Base-by-base conservation (phyloP, 1,140 invertebrate species). In the Panonychus citri region DNA sequence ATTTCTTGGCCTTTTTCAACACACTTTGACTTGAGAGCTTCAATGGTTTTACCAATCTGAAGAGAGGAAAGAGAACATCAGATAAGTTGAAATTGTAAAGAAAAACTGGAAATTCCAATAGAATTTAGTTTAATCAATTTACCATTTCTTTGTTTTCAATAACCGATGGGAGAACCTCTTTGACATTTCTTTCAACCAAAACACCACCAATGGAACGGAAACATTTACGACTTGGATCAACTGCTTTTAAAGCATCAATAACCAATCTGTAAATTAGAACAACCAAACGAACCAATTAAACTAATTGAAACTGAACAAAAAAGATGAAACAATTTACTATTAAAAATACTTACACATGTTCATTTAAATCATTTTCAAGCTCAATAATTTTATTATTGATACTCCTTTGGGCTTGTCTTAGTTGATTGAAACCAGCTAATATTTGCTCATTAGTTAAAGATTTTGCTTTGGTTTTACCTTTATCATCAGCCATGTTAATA, bases 171-270 rank as follows among this genome's bases (percentile, higher is more conserved):
- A 93, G 68, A 21, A 95, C 83, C 61, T 91, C 86, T 66, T 81
- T 81, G 0, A 95, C 90, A 25, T 83, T 90, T 62, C 83, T 75
- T 72, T 95, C 88, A 61, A 90, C 87, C 43, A 96, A 72, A 50
- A 95, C 81, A 17, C 89, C 89, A 37, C 90, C 90, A 60, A 95
- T 80, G 75, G 94, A 80, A 65, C 88, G 77, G 66, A 83, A 96
- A 69, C 90, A 96, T 69, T 87, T 91, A 63, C 88, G 77, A 49
- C 80, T 77, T 24, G 76, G 77, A 63, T 88, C 82, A 3, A 91
- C 81, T 54, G 81, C 80, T 71, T 88, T 81, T 46, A 97, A 70
- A 27, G 87, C 90, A 62, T 94, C 89, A 63, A 93, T 83, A 10
- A 96, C 91, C 65, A 94, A 80, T 70, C 91, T 95, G 34, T n/a